phyloP scores from a whole-genome alignment of 2,888 invertebrate genomes.

The Octodonta nipae region DNA sequence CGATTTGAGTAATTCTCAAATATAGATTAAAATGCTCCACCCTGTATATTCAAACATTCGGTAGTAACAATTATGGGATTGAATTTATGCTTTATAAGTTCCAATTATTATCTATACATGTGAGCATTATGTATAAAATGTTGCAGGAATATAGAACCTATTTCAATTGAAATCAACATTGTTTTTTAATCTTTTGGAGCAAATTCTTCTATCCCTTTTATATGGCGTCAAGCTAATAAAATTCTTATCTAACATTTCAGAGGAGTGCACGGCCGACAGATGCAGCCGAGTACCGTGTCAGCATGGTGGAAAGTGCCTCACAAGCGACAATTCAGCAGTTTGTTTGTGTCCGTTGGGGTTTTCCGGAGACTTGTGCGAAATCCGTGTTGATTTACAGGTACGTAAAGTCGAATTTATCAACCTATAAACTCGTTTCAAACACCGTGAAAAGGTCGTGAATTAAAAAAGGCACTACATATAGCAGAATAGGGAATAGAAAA shows the following conservation, averaged over 20 bases:
- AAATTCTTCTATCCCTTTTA: not conserved
- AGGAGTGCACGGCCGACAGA: conserved; percentile 67
- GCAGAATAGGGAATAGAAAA: too few relatives aligned
- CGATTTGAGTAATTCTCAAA: too few relatives aligned
- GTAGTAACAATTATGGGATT: too few relatives aligned
- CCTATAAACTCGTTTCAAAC: conserved; percentile 3
- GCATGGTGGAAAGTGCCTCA: conserved; percentile 79
- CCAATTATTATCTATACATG: too few relatives aligned
- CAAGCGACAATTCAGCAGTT: conserved; percentile 46
- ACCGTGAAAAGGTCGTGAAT: too few relatives aligned
- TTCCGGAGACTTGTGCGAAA: conserved; percentile 80
- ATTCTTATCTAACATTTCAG: conserved; percentile 36
- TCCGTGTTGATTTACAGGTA: conserved; percentile 67
- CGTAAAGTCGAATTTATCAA: not conserved
- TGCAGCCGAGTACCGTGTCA: conserved; percentile 63
- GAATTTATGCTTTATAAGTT: too few relatives aligned
- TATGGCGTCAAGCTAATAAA: not conserved
- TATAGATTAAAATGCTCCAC: too few relatives aligned
- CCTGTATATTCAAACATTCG: too few relatives aligned
- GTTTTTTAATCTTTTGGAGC: not conserved
- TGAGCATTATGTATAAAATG: too few relatives aligned
- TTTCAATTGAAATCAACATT: not conserved
- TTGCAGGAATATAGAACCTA: too few relatives aligned
- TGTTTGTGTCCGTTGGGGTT: conserved; percentile 90
- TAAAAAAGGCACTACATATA: too few relatives aligned